These are phyloP conservation scores for Loripinus fragilis DNA, from an alignment of 2,888 invertebrate species.

Conservation along the genomic window DNA sequence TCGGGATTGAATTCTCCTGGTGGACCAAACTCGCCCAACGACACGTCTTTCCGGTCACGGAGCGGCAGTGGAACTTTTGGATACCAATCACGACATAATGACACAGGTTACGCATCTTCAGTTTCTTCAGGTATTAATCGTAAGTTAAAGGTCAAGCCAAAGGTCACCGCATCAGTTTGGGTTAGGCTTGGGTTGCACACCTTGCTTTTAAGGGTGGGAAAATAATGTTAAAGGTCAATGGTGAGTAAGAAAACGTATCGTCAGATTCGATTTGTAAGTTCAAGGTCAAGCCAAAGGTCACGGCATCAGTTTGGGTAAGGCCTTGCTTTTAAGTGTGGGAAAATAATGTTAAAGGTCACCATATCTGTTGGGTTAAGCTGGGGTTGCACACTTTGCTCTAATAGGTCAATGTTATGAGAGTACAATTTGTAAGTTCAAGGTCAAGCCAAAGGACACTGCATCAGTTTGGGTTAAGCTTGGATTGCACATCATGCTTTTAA, in stretches of 20 bases:
- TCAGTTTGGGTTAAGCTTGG: too few relatives aligned
- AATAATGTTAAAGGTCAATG: too few relatives aligned
- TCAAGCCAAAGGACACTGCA: not conserved
- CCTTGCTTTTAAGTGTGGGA: too few relatives aligned
- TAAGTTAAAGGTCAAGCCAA: not conserved
- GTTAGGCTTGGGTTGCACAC: too few relatives aligned
- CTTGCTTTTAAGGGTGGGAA: too few relatives aligned
- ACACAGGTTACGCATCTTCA: conserved; percentile 77
- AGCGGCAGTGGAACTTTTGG: conserved; percentile 72
- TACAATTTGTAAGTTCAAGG: conserved; percentile 12
- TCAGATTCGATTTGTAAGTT: conserved; percentile 13
- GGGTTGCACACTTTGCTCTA: too few relatives aligned
- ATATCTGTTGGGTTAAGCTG: too few relatives aligned
- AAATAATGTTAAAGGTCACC: too few relatives aligned
- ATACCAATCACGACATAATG: conserved; percentile 67
- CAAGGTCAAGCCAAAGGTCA: not conserved
- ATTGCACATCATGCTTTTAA: too few relatives aligned
- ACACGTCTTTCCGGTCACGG: conserved; percentile 61
- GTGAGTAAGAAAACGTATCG: too few relatives aligned
- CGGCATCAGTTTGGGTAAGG: too few relatives aligned
- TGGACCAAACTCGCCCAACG: conserved; percentile 57
- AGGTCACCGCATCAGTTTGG: not conserved
- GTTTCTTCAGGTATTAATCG: conserved; percentile 73
- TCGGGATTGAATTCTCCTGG: conserved; percentile 49
- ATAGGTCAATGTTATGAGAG: too few relatives aligned